Base-by-base conservation (phyloP, 2,113 vertebrate species). In the Speoplatyrhinus poulsoni region DNA sequence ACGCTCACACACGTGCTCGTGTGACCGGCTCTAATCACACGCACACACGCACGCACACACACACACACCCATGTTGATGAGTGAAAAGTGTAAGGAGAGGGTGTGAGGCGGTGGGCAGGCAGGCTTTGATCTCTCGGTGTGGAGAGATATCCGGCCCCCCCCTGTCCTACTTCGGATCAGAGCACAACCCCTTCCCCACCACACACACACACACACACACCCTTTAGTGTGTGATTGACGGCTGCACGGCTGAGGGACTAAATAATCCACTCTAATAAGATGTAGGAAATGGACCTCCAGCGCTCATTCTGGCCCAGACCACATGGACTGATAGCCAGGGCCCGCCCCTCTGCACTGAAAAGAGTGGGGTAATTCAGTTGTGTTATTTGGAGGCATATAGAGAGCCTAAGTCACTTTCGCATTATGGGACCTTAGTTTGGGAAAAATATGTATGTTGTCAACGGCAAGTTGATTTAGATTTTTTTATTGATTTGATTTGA, bases 221-320 rank as follows among this genome's bases (percentile, higher is more conserved):
- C 87, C 75, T 88, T 85, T 88, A 82, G 80, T 62, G 83, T 84
- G 82, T 92, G 89, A 92, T 89, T 90, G 90, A 90, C 88, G 79
- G 88, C 79, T 90, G 80, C 85, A 86, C 77, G 83, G 83, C 86
- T 87, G 81, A 89, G 82, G 85, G 80, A 88, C 73, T 84, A 87
- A 83, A 83, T 90, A 85, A 91, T 90, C 86, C 89, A 87, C 89
- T 88, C 88, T 90, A 92, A 90, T 90, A 89, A 92, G 88, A 87
- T 80, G 78, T 90, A 90, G 87, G 85, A 89, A 89, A 82, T 79
- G 88, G 89, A 89, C 88, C 89, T 90, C 86, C 87, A 88, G 89
- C 74, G 58, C 61, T 86, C 82, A 50, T 79, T 84, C 68, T 81
- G 80, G 87, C 84, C 83, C 83, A 62, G 83, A 82, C 68, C 86